Evolutionary conservation across 2,888 invertebrate species (phyloP), one percentile per base, ranked within the genome.

Genomic region (Rapana venosa): DNA sequence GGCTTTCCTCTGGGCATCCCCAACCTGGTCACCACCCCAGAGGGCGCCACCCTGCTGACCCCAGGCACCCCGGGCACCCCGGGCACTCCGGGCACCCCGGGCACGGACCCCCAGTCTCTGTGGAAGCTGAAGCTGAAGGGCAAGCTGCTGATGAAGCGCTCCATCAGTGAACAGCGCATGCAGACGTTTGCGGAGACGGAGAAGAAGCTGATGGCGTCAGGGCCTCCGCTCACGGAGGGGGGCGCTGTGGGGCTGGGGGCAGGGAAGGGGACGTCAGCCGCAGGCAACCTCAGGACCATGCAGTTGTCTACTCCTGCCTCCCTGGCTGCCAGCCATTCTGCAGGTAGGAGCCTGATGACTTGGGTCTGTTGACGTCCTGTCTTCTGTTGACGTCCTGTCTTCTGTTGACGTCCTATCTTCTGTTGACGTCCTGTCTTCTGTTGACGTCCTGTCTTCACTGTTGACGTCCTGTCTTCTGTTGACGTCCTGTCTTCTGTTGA

Each of bases 121-220:
- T 93, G 92, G 92, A 93, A 93, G 87, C 89, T 93, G 77, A 91
- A 90, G 74, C 92, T 96, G 61, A 96, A 96, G 90, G 95, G 95
- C 22, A 95, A 95, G 87, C 92, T 96, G 20, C 91, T 96, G 83
- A 94, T 96, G 95, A 95, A 95, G 90, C 92, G 96, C n/a, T 95
- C 96, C 0, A 92, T 95, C 89, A 96, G 95, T 92, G 92, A 94
- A 20, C 95, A 95, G 77, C 84, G 85, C 74, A 89, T 89, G 85
- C 70, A 61, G 74, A 84, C 89, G 36, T 87, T 70, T 47, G 74
- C 83, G 20, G 89, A 89, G n/a, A 74, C 77, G 22, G 89, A 89
- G 70, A 84, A 30, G 15, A 66, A 32, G 8, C 66, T 32, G 32
- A 58, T 83, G 58, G 30, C 35, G 88, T n/a, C 88, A n/a, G 61